Percentiles rank a stretch among this genome's conserved stretches.
These are phyloP conservation scores for Hyperoodon ampullatus DNA, from an alignment of 2,113 vertebrate species.

Conservation along the genomic window DNA sequence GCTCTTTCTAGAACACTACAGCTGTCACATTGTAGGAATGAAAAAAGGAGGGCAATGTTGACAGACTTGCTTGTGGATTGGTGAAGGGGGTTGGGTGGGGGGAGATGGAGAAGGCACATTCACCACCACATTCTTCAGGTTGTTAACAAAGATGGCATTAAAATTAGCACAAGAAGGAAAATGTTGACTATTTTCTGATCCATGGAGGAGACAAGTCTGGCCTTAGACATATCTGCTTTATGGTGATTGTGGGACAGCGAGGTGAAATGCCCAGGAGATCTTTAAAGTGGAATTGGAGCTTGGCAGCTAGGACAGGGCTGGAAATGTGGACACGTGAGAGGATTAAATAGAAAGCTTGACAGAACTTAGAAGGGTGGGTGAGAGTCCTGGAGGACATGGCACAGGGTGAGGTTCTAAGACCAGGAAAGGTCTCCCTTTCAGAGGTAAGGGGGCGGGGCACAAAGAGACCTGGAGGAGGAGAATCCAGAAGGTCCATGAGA, in stretches of 20 bases:
- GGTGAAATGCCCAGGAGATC: not conserved
- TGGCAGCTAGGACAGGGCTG: not conserved
- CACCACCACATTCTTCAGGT: not conserved
- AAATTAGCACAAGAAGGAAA: not conserved
- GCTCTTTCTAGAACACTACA: not conserved
- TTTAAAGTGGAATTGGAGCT: not conserved
- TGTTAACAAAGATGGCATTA: not conserved
- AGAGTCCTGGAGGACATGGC: not conserved
- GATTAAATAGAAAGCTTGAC: not conserved
- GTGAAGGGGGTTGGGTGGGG: no score
- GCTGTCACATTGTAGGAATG: not conserved
- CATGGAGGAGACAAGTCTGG: not conserved
- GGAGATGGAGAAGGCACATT: not conserved
- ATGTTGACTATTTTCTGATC: not conserved
- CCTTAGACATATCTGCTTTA: not conserved
- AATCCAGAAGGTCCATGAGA: not conserved
- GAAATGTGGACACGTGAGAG: not conserved
- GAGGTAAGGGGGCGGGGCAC: accelerated
- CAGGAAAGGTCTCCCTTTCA: not conserved
- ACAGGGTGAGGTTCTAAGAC: not conserved
- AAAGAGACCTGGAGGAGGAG: not conserved
- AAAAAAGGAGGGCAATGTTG: not conserved
- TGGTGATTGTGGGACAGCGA: not conserved
- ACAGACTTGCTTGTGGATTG: not conserved
- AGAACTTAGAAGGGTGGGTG: not conserved